Evolutionary conservation across 2,113 vertebrate species (phyloP).

Genomic region (Malurus elegans): DNA sequence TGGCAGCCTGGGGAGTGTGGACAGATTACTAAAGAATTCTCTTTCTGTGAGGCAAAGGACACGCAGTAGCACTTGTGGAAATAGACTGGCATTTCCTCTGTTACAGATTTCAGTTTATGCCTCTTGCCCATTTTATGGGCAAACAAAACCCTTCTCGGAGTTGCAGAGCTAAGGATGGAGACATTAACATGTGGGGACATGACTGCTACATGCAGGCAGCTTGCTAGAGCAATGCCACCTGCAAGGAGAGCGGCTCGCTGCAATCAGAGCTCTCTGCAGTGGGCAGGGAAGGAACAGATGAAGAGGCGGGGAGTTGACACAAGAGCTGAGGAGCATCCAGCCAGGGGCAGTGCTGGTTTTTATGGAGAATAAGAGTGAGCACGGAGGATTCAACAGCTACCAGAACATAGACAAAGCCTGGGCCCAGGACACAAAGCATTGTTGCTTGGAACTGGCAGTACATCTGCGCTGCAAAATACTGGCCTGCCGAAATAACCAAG

Average conservation of each 20-base stretch:
- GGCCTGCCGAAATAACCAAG: background rate
- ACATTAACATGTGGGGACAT: background rate
- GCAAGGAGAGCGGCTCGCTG: background rate
- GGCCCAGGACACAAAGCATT: background rate
- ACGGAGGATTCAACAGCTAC: background rate
- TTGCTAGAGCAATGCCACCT: background rate
- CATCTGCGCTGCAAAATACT: background rate
- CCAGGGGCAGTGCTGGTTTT: background rate
- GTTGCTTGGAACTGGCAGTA: background rate
- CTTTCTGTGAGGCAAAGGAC: background rate
- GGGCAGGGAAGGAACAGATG: background rate
- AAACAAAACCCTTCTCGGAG: background rate
- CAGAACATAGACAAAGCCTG: background rate
- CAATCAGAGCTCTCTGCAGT: background rate
- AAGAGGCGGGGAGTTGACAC: background rate
- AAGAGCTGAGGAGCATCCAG: background rate
- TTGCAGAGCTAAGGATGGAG: background rate
- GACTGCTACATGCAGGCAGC: background rate
- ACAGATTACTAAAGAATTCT: background rate
- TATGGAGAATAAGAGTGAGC: background rate
- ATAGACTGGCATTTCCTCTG: accelerated
- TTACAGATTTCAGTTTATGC: background rate
- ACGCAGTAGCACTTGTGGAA: background rate
- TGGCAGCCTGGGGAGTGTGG: background rate
- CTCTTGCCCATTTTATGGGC: background rate